Conservation (phyloP, 2,888 invertebrate species). For the Leucoma salicis region DNA sequence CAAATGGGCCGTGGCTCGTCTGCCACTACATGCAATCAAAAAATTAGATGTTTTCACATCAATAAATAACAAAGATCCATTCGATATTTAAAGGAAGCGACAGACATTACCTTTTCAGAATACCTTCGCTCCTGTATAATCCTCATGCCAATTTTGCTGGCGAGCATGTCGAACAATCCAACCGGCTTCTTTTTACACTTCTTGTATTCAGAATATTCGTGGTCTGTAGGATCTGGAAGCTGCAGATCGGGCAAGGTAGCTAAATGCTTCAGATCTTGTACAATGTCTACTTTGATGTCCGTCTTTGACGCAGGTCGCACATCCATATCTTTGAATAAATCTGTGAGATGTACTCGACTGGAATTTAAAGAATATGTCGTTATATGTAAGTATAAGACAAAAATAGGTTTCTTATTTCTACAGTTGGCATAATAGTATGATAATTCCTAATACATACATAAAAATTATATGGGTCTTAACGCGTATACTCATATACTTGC, state of each 20-base stretch:
- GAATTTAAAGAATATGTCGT: background rate
- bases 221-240: background rate
- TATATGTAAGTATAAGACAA: no score
- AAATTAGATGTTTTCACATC: no score
- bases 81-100: no score
- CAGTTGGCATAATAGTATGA: no score
- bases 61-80: no score
- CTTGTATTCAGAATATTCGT: background rate
- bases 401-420: no score
- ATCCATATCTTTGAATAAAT: background rate
- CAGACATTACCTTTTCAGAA: conserved; percentile 20
- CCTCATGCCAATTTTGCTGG: conserved; percentile 22
- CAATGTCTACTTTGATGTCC: background rate
- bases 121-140: conserved; percentile 4
- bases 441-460: no score
- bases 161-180: conserved; percentile 19
- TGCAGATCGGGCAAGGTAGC: background rate
- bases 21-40: no score
- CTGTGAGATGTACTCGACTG: background rate
- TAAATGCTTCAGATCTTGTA: background rate
- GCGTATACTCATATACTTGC: no score
- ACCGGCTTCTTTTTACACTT: background rate
- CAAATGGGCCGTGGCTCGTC: no score
- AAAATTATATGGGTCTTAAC: no score
- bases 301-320: background rate